Conservation (phyloP, 2,888 invertebrate species). For the Cantharis rustica region DNA sequence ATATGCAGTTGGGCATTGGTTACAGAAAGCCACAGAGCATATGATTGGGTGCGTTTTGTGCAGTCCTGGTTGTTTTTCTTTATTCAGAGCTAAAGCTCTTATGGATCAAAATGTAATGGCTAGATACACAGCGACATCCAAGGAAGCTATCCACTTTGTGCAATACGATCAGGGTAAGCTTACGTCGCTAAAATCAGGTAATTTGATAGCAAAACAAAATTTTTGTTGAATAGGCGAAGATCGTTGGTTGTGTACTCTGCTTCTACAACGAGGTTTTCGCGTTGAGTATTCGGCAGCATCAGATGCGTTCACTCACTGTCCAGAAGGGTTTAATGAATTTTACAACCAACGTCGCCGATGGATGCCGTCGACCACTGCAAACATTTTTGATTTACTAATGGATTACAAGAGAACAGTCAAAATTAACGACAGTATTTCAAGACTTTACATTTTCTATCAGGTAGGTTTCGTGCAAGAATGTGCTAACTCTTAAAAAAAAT, state of each 20-base stretch:
- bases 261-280: conserved; percentile 88
- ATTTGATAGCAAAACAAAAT: too few relatives aligned
- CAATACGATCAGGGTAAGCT: conserved; percentile 85
- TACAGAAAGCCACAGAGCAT: conserved; percentile 91
- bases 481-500: background rate
- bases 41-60: conserved; percentile 89
- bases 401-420: conserved; percentile 79
- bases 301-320: conserved; percentile 93
- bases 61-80: conserved; percentile 90
- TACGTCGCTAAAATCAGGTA: too few relatives aligned
- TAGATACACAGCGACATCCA: conserved; percentile 80
- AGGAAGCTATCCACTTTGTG: conserved; percentile 82
- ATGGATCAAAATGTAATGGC: conserved; percentile 92
- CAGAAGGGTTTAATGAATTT: conserved; percentile 91
- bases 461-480: conserved; percentile 45
- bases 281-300: conserved; percentile 96
- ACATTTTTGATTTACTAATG: conserved; percentile 84
- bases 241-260: conserved; percentile 91
- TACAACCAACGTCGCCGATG: conserved; percentile 93
- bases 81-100: conserved; percentile 85
- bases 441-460: conserved; percentile 77
- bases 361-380: conserved; percentile 96
- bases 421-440: conserved; percentile 88
- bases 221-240: conserved; percentile 73
- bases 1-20: conserved; percentile 91